Base-by-base conservation (phyloP, 2,888 invertebrate species). In the Lucinisca nassula region DNA sequence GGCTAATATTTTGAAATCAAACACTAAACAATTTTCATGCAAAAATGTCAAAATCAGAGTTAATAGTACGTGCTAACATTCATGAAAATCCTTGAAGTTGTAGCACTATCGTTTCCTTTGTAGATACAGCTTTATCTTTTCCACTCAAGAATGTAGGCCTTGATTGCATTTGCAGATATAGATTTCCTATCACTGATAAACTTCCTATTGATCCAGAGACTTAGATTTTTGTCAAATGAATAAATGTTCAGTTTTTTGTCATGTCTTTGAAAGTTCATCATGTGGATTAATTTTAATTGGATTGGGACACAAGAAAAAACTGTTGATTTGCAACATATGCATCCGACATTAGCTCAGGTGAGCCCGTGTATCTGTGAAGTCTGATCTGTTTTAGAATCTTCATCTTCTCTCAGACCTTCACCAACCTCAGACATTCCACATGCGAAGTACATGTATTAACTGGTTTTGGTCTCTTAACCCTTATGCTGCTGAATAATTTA, bases 111-210 rank as follows among this genome's bases (percentile, higher is more conserved):
- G 35, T 67, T 67, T 27, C 67, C 67, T 67, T 67, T 67, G 67
- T 67, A 35, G 67, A 67, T 67, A 67, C 6, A 35, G 8, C 21
- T 35, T 67, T 67, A 67, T 67, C 67, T 67, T 27, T 30, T 2
- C 67, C 32, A 24, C 17, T 35, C 17, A 35, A 67, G 67, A 67
- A 67, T 67, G 67, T 67, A 24, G 67, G 10, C 35, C 35, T 17
- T 67, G 30, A 30, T 35, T 67, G 67, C 67, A 67, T 32, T 67
- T 67, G 35, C 67, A 67, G 67, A 67, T 67, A 67, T 67, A 67
- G 24, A n/a, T 32, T 67, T 24, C 21, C 32, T 24, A 2, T 67
- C 6, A 61, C 27, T 67, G 67, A 67, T 67, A 67, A 67, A 35
- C 35, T 35, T 35, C n/a, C 3, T 6, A 1, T 30, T 32, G 67